Evolutionary conservation across 2,113 vertebrate species (phyloP).

Genomic region (Muntiacus reevesi): DNA sequence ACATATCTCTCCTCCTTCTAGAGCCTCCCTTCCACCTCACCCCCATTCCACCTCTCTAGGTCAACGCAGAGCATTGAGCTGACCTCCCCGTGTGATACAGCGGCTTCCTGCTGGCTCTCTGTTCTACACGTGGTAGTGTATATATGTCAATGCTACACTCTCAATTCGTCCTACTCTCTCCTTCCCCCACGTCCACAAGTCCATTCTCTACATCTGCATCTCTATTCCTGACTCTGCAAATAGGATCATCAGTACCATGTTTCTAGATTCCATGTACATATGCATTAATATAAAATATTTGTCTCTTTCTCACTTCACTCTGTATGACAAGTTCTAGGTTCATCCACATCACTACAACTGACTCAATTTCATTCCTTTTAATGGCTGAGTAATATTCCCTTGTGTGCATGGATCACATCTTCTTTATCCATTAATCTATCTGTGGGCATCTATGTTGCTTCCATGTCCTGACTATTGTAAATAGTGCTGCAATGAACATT

Average conservation of each 20-base stretch:
- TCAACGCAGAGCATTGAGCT: not conserved
- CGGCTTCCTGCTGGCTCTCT: not conserved
- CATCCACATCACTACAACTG: not conserved
- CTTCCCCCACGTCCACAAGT: accelerated
- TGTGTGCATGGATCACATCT: not conserved
- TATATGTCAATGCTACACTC: not conserved
- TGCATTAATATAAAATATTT: not conserved
- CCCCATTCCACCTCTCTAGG: not conserved
- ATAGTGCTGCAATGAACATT: not conserved
- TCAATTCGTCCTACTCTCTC: not conserved
- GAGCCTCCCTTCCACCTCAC: not conserved
- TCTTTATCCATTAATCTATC: not conserved
- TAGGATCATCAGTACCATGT: not conserved
- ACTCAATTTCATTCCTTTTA: not conserved
- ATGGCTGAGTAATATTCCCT: not conserved
- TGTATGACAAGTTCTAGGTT: not conserved
- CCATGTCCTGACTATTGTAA: not conserved
- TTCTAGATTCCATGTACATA: not conserved
- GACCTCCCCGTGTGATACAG: accelerated
- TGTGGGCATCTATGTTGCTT: not conserved
- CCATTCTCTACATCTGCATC: not conserved
- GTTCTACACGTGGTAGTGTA: not conserved
- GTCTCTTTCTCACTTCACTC: not conserved
- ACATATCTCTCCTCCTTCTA: not conserved
- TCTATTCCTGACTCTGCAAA: not conserved